These are phyloP conservation scores for Cebidichthys violaceus DNA, from an alignment of 2,113 vertebrate species.

Conservation along the genomic window DNA sequence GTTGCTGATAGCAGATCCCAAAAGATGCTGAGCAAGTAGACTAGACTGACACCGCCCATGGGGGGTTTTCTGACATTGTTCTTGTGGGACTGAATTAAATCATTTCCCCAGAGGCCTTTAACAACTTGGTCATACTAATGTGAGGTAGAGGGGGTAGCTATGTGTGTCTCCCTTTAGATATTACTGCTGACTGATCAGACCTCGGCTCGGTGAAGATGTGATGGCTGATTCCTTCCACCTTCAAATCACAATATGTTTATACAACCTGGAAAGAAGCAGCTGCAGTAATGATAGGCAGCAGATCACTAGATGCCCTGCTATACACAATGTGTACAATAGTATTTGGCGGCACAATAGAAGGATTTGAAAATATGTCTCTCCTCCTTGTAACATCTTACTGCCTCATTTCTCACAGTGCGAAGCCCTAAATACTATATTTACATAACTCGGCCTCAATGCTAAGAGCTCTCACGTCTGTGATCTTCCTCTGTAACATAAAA, in stretches of 20 bases:
- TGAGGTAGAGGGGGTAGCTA: not conserved
- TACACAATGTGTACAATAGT: not conserved
- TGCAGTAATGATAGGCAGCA: constrained; percentile 9
- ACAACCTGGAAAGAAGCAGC: not conserved
- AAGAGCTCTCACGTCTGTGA: not conserved
- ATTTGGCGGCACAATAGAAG: not conserved
- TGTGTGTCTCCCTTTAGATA: not conserved
- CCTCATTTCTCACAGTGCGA: constrained; percentile 14
- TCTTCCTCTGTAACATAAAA: constrained; percentile 13
- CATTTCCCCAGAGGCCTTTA: not conserved
- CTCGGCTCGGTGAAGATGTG: not conserved
- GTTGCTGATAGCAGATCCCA: not conserved
- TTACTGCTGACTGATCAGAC: not conserved
- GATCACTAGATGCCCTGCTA: constrained; percentile 15
- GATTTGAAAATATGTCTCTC: constrained; percentile 10
- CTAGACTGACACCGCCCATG: too few species aligned
- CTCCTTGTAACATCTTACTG: too few species aligned
- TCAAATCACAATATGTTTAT: constrained; percentile 10
- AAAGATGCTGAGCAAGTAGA: not conserved
- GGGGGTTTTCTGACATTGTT: not conserved
- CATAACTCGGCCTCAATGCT: not conserved
- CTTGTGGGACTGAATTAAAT: not conserved
- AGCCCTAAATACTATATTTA: constrained; percentile 31
- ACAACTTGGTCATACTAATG: not conserved
- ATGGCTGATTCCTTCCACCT: not conserved